Conservation (phyloP, 64 coral and sea anemone genomes). For the Anthopleura sola region DNA sequence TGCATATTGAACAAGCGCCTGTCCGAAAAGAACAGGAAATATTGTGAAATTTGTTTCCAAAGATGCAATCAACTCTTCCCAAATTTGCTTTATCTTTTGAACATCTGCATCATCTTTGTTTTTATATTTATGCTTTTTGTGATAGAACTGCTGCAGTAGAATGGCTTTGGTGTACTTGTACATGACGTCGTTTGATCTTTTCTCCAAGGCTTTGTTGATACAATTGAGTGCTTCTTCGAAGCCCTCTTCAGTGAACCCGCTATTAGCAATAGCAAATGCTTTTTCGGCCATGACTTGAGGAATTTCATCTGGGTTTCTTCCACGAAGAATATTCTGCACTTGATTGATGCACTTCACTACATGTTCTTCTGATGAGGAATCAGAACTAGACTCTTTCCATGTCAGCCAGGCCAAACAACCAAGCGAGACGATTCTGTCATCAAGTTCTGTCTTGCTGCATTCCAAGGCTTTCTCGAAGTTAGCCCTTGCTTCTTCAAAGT, state of each 20-base stretch:
- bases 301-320: neutral
- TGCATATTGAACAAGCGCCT: neutral
- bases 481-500: neutral
- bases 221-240: neutral
- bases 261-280: neutral
- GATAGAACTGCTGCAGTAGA: neutral
- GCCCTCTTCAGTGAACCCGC: neutral
- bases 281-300: neutral
- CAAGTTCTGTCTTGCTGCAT: neutral
- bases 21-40: neutral
- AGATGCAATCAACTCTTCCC: neutral
- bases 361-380: too few relatives aligned
- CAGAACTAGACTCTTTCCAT: neutral
- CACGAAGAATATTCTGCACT: neutral
- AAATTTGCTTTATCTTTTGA: neutral
- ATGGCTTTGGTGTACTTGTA: neutral
- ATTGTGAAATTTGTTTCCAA: neutral
- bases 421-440: slow-evolving; percentile 8
- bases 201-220: neutral
- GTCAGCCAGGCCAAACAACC: slow-evolving; percentile 1
- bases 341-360: neutral
- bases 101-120: neutral
- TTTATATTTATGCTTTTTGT: neutral
- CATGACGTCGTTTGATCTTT: neutral
- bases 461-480: neutral